A percentile compares a stretch with the other conserved stretches of the same genome.
phyloP scores from a whole-genome alignment of 2,888 invertebrate species.

The Gasteruption jaculator region DNA sequence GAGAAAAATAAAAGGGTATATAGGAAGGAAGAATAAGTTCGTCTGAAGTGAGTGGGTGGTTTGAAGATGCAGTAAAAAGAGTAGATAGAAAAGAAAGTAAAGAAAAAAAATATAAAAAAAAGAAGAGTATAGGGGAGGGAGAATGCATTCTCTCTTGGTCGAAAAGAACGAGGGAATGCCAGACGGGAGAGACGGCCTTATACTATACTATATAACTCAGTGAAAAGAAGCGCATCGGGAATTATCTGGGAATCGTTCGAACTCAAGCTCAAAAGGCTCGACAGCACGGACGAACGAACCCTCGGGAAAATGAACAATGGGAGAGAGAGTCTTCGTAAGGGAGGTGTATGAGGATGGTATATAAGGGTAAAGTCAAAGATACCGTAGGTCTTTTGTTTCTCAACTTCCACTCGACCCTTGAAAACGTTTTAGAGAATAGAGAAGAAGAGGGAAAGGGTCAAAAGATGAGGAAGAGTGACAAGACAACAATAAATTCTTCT shows the following conservation, averaged over 20 bases:
- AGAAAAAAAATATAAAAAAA: slow-evolving; percentile 10
- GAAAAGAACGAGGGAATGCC: slow-evolving; percentile 19
- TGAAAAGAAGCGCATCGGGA: slow-evolving; percentile 41
- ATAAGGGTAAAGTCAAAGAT: slow-evolving; percentile 36
- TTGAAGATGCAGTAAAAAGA: neutral
- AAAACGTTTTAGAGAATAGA: too few species aligned
- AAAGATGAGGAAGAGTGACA: too few species aligned
- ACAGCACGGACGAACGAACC: slow-evolving; percentile 36
- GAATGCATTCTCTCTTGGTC: slow-evolving; percentile 19
- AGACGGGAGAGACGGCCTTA: slow-evolving; percentile 10
- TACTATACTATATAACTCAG: too few species aligned
- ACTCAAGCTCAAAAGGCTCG: slow-evolving; percentile 41
- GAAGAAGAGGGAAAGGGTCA: neutral
- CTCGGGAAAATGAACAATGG: slow-evolving; percentile 43
- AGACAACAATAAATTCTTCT: too few species aligned
- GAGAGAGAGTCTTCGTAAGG: slow-evolving; percentile 21
- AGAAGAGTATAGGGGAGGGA: slow-evolving; percentile 3
- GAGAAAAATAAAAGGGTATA: too few species aligned
- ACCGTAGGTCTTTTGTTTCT: slow-evolving; percentile 38
- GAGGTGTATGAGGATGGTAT: slow-evolving; percentile 26
- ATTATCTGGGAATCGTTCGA: slow-evolving; percentile 45
- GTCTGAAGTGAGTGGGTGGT: too few species aligned
- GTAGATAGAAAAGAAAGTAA: neutral
- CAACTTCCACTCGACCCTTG: too few species aligned
- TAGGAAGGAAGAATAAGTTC: too few species aligned